Base-by-base conservation (phyloP, 2,113 vertebrate genomes). In the Jaculus jaculus region DNA sequence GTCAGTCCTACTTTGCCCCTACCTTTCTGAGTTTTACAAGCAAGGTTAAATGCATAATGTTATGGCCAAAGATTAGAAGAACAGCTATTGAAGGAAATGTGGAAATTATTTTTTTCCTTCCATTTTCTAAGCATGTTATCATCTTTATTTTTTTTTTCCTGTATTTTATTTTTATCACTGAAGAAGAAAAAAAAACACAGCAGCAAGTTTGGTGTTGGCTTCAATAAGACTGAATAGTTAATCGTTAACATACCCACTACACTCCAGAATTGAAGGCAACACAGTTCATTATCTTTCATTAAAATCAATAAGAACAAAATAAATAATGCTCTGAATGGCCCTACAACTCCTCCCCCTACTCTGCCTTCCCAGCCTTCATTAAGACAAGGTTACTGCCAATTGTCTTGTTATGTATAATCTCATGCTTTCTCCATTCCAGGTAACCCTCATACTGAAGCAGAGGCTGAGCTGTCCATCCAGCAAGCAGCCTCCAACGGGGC, bases 181-280 rank as follows among this genome's bases (percentile, higher is more conserved):
- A 98, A 98, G 94, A 98, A 98, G 98, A 98, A 98, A 97, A 47
- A 47, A 47, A 47, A 47, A 47, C 42, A 98, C 98, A 98, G 98
- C 98, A 98, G 98, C 97, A 98, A 98, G 97, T 98, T 98, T 97
- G 98, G 98, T 96, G 97, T 97, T 98, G 98, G 97, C 98, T 98
- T 98, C 98, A 95, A 95, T 91, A 96, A 90, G 95, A 97, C 93
- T 97, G 95, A 84, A 96, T 32, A 54, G 24, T 97, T 97, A 77
- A 94, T 95, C 1, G 97, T 94, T 91, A 95, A 97, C 96, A 37
- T 91, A 80, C 91, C 96, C 96, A 97, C 95, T 9, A 79, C 96
- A 96, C 90, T 97, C 92, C 87, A 94, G 93, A 97, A 97, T 65
- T 95, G 97, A 98, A 98, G 98, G 97, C 98, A 98, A 98, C 97